These are phyloP conservation scores for Pristis pectinata DNA, from an alignment of 2,797 vertebrate genomes.

Conservation along the genomic window DNA sequence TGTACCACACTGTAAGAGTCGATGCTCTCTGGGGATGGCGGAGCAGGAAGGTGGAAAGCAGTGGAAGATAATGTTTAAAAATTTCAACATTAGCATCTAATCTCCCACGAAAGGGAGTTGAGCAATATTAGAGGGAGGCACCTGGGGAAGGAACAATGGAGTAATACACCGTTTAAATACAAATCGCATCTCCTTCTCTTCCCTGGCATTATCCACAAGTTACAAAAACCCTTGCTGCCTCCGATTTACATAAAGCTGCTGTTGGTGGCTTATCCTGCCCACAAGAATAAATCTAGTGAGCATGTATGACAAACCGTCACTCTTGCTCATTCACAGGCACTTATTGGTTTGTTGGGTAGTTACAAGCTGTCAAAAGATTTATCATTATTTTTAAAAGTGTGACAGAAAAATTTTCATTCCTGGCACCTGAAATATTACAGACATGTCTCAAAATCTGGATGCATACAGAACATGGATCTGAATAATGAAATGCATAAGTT, in stretches of 20 bases:
- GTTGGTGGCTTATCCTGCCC: background rate
- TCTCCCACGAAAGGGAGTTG: background rate
- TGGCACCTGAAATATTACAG: background rate
- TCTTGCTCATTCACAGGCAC: background rate
- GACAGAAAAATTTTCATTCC: background rate
- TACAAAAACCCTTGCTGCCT: background rate
- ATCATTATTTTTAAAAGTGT: background rate
- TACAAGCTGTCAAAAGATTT: constrained; percentile 8
- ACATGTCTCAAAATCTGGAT: background rate
- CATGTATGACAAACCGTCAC: background rate
- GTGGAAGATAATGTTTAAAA: no score
- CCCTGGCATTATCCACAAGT: background rate
- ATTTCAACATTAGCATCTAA: background rate
- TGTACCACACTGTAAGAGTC: background rate
- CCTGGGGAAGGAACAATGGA: background rate
- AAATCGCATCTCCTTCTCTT: background rate
- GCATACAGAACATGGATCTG: background rate
- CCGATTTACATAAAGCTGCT: background rate
- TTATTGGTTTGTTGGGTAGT: background rate
- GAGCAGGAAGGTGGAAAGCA: background rate
- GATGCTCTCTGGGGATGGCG: background rate
- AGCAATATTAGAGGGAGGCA: background rate
- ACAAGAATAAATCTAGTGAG: background rate
- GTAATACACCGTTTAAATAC: background rate
- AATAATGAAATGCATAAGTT: background rate